Evolutionary conservation across 2,113 vertebrate species (phyloP).

Genomic region (Todiramphus chloris): DNA sequence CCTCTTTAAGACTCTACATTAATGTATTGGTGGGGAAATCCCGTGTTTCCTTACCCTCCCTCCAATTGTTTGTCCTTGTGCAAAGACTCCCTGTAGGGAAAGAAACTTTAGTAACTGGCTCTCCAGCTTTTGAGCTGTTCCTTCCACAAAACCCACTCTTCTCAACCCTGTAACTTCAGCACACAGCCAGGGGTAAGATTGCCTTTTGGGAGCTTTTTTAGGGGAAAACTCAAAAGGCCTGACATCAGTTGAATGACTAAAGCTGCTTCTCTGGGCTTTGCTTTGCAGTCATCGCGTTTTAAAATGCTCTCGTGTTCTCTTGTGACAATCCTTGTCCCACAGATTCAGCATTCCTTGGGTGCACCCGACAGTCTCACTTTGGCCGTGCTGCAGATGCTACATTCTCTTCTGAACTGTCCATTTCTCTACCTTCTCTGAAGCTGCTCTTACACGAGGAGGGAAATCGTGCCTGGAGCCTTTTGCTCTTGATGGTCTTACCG

Average conservation of each 20-base stretch:
- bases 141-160: background rate
- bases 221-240: background rate
- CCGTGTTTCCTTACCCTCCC: background rate
- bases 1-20: background rate
- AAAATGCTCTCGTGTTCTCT: background rate
- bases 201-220: background rate
- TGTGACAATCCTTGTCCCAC: background rate
- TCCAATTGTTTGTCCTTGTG: background rate
- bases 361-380: background rate
- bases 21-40: background rate
- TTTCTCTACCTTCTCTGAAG: background rate
- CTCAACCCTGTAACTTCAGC: background rate
- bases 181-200: background rate
- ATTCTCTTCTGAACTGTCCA: background rate
- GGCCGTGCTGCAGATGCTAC: background rate
- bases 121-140: background rate
- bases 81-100: background rate
- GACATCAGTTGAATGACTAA: background rate
- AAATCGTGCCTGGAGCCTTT: background rate
- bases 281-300: background rate
- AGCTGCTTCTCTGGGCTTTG: background rate
- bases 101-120: background rate
- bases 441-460: background rate
- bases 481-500: fast-evolving
- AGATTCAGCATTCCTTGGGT: background rate